Conservation (phyloP, 1,140 invertebrate species). For the Drosophila willistoni region DNA sequence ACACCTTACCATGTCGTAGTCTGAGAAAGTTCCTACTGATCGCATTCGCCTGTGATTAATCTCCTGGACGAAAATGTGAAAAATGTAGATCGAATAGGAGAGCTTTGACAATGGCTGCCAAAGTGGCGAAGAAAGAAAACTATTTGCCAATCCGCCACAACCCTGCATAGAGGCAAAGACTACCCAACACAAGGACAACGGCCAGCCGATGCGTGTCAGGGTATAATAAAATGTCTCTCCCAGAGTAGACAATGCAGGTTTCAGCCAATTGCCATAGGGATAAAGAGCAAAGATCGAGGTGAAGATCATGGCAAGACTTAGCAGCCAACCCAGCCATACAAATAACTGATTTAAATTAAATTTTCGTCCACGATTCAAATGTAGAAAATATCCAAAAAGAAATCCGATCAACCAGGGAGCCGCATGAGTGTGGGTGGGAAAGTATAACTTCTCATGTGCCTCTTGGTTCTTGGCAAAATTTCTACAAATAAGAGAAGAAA, state of each 20-base stretch:
- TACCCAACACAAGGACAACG: conserved; percentile 87
- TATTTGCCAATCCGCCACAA: conserved; percentile 85
- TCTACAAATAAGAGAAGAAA: neutral
- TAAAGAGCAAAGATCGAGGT: conserved; percentile 63
- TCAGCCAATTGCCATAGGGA: conserved; percentile 54
- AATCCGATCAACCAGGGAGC: conserved; percentile 66
- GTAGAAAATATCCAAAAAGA: conserved; percentile 65
- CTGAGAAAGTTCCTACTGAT: conserved; percentile 43
- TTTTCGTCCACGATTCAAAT: conserved; percentile 36
- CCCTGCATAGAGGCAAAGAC: conserved; percentile 87
- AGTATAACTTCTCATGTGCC: conserved; percentile 34
- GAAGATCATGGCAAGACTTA: conserved; percentile 59
- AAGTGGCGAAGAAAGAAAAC: conserved; percentile 83
- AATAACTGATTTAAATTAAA: conserved; percentile 15
- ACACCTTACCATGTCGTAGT: conserved; percentile 63
- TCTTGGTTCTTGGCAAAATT: neutral
- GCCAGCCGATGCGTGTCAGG: conserved; percentile 86
- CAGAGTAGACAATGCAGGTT: conserved; percentile 51
- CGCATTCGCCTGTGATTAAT: conserved; percentile 43
- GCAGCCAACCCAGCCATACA: conserved; percentile 61
- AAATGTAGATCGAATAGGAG: conserved; percentile 84
- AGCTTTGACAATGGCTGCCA: conserved; percentile 84
- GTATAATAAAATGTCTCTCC: conserved; percentile 86
- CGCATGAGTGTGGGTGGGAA: conserved; percentile 54
- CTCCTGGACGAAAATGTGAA: conserved; percentile 81